Evolutionary conservation across 2,888 invertebrate genomes (phyloP).

Genomic region (Linhomoeus sp.): DNA sequence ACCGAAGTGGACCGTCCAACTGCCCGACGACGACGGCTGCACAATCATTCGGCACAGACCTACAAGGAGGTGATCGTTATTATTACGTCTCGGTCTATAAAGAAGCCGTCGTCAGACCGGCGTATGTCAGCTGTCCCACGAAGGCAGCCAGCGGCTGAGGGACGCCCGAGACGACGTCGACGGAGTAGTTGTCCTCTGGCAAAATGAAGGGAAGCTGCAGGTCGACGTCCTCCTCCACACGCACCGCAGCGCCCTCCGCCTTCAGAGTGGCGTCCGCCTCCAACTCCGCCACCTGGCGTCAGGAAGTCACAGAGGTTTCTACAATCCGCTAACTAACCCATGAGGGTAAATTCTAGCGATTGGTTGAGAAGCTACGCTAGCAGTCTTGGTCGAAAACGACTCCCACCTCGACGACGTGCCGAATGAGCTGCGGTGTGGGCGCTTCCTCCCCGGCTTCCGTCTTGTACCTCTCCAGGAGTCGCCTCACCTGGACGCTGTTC

Average conservation of each 20-base stretch:
- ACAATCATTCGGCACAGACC: slow-evolving; percentile 72
- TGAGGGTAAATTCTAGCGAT: too few relatives aligned
- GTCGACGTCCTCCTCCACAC: slow-evolving; percentile 63
- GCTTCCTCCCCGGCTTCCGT: slow-evolving; percentile 42
- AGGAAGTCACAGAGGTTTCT: background rate
- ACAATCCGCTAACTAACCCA: too few relatives aligned
- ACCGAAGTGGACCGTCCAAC: slow-evolving; percentile 67
- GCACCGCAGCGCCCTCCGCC: slow-evolving; percentile 57
- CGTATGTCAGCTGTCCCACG: slow-evolving; percentile 45
- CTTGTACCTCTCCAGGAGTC: slow-evolving; percentile 29
- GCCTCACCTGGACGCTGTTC: slow-evolving; percentile 78
- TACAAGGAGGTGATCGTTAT: too few relatives aligned
- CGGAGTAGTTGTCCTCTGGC: slow-evolving; percentile 87
- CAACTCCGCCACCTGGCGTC: slow-evolving; percentile 27
- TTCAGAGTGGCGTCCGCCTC: slow-evolving; percentile 61
- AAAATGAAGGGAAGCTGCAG: slow-evolving; percentile 71
- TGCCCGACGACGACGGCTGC: slow-evolving; percentile 69
- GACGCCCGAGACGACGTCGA: slow-evolving; percentile 73
- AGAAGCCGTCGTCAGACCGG: too few relatives aligned
- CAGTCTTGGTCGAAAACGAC: too few relatives aligned
- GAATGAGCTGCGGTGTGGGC: slow-evolving; percentile 42
- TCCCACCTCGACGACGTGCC: slow-evolving; percentile 39
- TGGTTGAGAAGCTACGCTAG: too few relatives aligned
- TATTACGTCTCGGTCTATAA: too few relatives aligned
- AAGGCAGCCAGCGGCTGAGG: slow-evolving; percentile 69